phyloP scores from a whole-genome alignment of 2,113 vertebrate species.

The Pomatorhinus ruficollis region DNA sequence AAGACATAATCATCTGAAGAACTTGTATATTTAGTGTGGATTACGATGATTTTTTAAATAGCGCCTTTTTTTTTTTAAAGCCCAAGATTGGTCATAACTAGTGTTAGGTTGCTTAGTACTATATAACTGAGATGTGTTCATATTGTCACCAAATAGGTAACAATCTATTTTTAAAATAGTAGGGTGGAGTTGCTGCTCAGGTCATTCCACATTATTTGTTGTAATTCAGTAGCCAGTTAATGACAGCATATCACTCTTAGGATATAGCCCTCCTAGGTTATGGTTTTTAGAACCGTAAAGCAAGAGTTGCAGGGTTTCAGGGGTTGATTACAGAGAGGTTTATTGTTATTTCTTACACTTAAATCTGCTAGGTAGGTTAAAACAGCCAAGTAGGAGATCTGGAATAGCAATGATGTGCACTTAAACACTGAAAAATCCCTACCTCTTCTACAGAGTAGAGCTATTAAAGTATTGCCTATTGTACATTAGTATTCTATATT shows the following conservation, averaged over 20 bases:
- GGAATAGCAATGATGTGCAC: neutral
- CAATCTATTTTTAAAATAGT: neutral
- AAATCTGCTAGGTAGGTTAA: neutral
- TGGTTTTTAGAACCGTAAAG: neutral
- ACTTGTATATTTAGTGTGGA: neutral
- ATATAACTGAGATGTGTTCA: neutral
- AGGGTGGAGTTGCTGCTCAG: neutral
- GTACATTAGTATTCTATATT: neutral
- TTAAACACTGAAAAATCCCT: neutral
- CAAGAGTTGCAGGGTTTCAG: neutral
- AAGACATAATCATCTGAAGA: neutral
- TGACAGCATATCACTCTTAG: neutral
- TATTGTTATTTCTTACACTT: constrained; percentile 19
- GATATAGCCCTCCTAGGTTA: neutral
- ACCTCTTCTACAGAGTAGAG: neutral
- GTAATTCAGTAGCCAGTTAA: neutral
- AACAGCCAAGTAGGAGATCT: neutral
- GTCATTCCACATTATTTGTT: neutral
- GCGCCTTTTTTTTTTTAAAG: neutral
- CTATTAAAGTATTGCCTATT: neutral
- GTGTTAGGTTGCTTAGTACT: neutral
- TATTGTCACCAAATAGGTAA: neutral
- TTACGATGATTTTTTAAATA: neutral
- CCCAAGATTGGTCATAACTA: neutral
- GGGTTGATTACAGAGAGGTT: neutral